phyloP scores from a whole-genome alignment of 2,113 vertebrate species.

The Sakesphorus luctuosus region DNA sequence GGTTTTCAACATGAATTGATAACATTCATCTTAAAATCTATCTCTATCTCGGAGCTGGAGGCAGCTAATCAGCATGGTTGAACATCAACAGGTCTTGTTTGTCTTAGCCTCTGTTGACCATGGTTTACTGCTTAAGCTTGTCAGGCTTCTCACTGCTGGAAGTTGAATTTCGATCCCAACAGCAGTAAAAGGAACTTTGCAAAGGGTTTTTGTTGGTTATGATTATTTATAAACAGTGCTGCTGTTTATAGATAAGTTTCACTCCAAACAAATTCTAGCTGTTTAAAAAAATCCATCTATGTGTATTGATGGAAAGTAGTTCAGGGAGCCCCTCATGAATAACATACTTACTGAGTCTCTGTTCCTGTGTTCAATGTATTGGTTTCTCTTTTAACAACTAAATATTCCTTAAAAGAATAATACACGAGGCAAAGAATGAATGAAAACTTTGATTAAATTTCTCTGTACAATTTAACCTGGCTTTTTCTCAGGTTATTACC shows the following conservation, averaged over 20 bases:
- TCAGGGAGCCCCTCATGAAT: rapidly evolving
- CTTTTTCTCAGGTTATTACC: not conserved
- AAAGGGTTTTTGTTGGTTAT: not conserved
- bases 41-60: too few species aligned
- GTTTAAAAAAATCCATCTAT: not conserved
- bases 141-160: too few species aligned
- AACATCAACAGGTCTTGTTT: too few species aligned
- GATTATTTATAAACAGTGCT: not conserved
- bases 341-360: not conserved
- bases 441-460: not conserved
- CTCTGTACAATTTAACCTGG: not conserved
- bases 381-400: not conserved
- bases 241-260: not conserved
- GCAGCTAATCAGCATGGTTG: too few species aligned
- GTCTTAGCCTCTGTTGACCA: too few species aligned
- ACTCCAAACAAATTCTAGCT: not conserved
- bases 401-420: not conserved
- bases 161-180: too few species aligned
- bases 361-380: not conserved
- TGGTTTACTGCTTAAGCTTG: too few species aligned
- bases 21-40: too few species aligned
- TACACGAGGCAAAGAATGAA: not conserved
- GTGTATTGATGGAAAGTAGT: not conserved
- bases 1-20: too few species aligned
- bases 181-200: not conserved